A percentile compares a stretch with the other conserved stretches of the same genome.
Conservation (phyloP, 2,888 invertebrate species). For the Cerastoderma edule region DNA sequence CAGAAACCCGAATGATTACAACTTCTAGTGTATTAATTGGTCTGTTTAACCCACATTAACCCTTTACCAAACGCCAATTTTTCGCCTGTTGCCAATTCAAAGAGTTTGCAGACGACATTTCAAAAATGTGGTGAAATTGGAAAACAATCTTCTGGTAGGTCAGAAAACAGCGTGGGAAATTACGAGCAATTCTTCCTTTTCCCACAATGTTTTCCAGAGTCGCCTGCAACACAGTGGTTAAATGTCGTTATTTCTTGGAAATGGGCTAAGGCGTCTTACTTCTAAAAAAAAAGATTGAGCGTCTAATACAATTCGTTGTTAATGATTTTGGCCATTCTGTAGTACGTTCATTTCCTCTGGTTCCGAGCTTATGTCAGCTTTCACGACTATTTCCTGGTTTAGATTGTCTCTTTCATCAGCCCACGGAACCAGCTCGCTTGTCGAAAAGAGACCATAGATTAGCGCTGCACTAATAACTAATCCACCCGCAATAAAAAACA, state of each 20-base stretch:
- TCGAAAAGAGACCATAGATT: constrained; percentile 29
- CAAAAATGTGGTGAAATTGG: too few relatives aligned
- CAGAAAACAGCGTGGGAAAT: too few relatives aligned
- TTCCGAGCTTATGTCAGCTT: not conserved
- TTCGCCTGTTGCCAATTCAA: too few relatives aligned
- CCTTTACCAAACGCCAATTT: too few relatives aligned
- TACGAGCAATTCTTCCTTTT: not conserved
- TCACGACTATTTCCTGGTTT: constrained; percentile 11
- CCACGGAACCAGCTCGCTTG: constrained; percentile 31
- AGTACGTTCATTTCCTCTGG: not conserved
- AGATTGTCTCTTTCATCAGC: constrained; percentile 9
- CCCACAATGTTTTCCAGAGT: not conserved
- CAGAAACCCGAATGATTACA: too few relatives aligned
- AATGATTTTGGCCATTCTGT: not conserved
- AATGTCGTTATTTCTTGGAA: too few relatives aligned
- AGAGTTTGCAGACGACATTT: too few relatives aligned
- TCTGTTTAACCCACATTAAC: too few relatives aligned
- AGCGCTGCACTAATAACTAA: constrained; percentile 26
- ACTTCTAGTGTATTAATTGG: too few relatives aligned
- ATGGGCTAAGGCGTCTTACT: too few relatives aligned
- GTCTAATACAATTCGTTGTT: not conserved
- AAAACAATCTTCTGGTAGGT: too few relatives aligned
- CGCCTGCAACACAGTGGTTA: not conserved
- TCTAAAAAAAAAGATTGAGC: too few relatives aligned
- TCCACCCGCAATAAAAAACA: constrained; percentile 33